phyloP scores from a whole-genome alignment of 2,888 invertebrate species.

The Drosophila paramelanica region DNA sequence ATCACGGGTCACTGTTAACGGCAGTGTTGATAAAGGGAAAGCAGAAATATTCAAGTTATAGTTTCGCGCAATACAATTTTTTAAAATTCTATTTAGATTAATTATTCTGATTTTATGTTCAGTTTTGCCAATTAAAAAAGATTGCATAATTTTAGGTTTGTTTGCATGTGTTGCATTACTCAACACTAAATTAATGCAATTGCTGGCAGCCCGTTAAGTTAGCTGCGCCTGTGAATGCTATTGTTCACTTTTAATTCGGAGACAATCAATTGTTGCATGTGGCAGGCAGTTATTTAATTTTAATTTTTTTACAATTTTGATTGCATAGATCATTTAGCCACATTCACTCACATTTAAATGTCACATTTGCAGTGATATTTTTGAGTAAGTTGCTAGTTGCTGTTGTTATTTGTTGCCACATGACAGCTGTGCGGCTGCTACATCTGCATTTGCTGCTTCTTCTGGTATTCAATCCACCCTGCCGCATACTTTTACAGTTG shows the following conservation, averaged over 20 bases:
- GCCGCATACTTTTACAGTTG: constrained; percentile 33
- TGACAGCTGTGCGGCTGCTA: constrained; percentile 20
- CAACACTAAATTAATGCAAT: neutral
- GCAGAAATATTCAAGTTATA: too few relatives aligned
- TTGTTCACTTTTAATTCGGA: neutral
- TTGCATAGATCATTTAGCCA: constrained; percentile 7
- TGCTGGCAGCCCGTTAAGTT: neutral
- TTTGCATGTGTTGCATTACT: too few relatives aligned
- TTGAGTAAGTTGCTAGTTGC: neutral
- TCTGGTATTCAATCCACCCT: neutral
- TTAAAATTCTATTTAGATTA: too few relatives aligned
- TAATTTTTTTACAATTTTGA: neutral
- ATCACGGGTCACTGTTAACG: too few relatives aligned
- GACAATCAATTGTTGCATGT: neutral
- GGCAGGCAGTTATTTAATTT: too few relatives aligned
- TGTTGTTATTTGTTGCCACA: constrained; percentile 13
- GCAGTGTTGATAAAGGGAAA: neutral
- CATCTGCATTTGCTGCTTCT: constrained; percentile 11
- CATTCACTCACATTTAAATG: constrained; percentile 35
- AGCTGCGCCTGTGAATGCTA: neutral
- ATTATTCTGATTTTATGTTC: neutral
- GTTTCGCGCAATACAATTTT: too few relatives aligned
- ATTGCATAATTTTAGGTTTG: too few relatives aligned
- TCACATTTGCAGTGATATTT: constrained; percentile 17
- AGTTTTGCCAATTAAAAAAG: too few relatives aligned